Conservation (phyloP, 2,888 invertebrate genomes). For the Archaeoteleia sp. region DNA sequence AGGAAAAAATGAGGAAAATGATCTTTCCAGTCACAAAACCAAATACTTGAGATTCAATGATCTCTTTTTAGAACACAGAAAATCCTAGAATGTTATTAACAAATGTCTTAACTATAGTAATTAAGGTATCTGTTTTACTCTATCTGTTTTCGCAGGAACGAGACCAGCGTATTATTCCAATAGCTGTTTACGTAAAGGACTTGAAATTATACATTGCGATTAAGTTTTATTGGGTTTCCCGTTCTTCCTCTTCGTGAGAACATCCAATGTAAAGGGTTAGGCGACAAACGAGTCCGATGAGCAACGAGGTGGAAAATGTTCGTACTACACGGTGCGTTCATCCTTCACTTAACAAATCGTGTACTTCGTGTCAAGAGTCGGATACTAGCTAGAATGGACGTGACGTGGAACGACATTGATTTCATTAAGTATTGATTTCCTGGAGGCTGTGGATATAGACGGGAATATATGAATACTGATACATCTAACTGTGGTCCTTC, state of each 20-base stretch:
- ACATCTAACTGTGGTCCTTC: conserved; percentile 40
- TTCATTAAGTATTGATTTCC: conserved; percentile 71
- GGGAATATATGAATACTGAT: conserved; percentile 70
- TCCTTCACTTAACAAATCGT: conserved; percentile 34
- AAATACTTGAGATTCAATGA: too few relatives aligned
- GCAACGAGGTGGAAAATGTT: conserved; percentile 19
- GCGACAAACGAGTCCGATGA: conserved; percentile 22
- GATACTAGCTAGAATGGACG: conserved; percentile 39
- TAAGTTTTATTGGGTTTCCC: too few relatives aligned
- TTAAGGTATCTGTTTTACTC: too few relatives aligned
- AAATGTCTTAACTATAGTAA: too few relatives aligned
- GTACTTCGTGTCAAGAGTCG: conserved; percentile 45
- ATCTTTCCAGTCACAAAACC: too few relatives aligned
- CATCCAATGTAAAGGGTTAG: conserved; percentile 1
- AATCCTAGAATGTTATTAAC: too few relatives aligned
- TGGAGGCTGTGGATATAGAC: conserved; percentile 58
- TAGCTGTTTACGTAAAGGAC: too few relatives aligned
- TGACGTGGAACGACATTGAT: conserved; percentile 67
- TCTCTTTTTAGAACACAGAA: too few relatives aligned
- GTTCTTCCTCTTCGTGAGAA: background rate
- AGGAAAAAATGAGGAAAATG: too few relatives aligned
- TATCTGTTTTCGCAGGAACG: too few relatives aligned
- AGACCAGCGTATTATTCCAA: too few relatives aligned
- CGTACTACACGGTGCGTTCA: background rate
- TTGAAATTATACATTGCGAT: too few relatives aligned